Evolutionary conservation across 2,113 vertebrate species (phyloP).

Genomic region (Protomyctophum bolini): DNA sequence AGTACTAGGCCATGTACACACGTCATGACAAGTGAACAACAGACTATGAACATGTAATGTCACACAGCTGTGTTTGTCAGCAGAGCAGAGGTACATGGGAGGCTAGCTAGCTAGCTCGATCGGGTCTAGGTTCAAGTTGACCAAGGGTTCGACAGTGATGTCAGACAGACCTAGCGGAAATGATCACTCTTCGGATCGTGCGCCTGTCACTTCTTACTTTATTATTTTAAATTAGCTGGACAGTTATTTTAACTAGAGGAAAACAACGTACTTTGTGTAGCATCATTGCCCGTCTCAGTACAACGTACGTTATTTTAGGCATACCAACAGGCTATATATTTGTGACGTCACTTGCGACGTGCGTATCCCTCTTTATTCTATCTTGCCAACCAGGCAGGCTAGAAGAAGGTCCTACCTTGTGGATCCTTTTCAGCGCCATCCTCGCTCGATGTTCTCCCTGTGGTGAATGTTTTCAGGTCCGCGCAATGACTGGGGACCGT

Average conservation of each 20-base stretch:
- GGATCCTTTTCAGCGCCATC: conserved; percentile 81
- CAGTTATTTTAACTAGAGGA: not conserved
- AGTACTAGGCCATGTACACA: not conserved
- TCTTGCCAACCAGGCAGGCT: conserved; percentile 6
- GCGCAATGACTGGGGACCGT: conserved; percentile 14
- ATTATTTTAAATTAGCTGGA: not conserved
- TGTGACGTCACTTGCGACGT: not conserved
- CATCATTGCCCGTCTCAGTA: too few species aligned
- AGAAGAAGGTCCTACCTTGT: conserved; percentile 66
- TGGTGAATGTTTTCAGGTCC: conserved; percentile 23
- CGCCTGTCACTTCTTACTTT: too few species aligned
- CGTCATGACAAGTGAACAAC: not conserved
- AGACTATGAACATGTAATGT: conserved; percentile 18
- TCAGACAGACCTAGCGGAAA: too few species aligned
- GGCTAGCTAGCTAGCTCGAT: conserved; percentile 52
- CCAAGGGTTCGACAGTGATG: too few species aligned
- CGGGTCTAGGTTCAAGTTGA: too few species aligned
- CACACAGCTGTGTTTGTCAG: not conserved
- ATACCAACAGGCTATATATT: not conserved
- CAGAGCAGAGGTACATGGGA: conserved; percentile 29
- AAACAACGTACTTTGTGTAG: not conserved
- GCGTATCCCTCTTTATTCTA: too few species aligned
- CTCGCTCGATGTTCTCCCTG: conserved; percentile 39
- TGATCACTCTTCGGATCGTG: too few species aligned
- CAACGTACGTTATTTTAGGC: too few species aligned